Evolutionary conservation across 2,113 vertebrate genomes (phyloP).

Genomic region (Leucopsar rothschildi): DNA sequence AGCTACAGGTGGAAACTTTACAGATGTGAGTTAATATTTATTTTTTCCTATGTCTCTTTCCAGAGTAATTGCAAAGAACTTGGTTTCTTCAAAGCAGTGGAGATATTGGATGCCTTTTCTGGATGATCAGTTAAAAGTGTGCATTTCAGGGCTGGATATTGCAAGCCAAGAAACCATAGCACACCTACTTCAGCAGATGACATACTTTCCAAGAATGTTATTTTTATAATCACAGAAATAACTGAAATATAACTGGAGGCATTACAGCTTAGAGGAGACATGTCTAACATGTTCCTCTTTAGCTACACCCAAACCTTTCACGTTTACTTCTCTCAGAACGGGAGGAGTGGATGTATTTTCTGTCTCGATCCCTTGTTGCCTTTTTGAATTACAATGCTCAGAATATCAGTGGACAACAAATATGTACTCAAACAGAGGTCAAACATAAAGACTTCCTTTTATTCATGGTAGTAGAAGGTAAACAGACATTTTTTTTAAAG

Average conservation of each 20-base stretch:
- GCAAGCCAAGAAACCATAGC: neutral
- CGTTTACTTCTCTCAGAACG: neutral
- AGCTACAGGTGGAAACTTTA: neutral
- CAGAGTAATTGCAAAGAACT: neutral
- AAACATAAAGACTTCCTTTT: neutral
- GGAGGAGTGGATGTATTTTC: neutral
- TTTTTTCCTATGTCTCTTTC: neutral
- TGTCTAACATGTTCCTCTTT: neutral
- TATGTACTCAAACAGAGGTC: neutral
- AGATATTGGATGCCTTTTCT: neutral
- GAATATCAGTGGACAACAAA: neutral
- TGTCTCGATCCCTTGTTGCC: neutral
- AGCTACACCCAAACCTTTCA: neutral
- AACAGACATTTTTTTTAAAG: neutral
- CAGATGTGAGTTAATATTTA: neutral
- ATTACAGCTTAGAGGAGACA: neutral
- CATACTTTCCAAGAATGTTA: neutral
- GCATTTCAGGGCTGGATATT: neutral
- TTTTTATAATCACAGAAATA: neutral
- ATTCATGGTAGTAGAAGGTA: neutral
- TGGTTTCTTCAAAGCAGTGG: rapidly evolving
- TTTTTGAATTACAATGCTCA: neutral
- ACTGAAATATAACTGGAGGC: neutral
- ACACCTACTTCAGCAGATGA: neutral
- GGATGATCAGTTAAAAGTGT: neutral